phyloP scores from a whole-genome alignment of 1,140 invertebrate species.

The Trachelipus rathkii region DNA sequence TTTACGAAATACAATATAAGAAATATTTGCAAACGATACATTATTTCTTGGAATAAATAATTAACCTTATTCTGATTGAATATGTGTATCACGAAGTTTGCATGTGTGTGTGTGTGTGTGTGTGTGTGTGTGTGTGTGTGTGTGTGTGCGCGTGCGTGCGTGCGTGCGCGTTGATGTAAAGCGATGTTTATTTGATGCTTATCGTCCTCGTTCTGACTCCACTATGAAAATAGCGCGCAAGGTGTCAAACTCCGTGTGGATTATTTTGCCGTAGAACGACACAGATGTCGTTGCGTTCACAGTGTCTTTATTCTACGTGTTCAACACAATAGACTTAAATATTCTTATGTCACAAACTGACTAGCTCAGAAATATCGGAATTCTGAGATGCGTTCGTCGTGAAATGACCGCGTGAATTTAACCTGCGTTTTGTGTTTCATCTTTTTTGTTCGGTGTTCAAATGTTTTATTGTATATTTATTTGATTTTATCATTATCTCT shows the following conservation, averaged over 20 bases:
- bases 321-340: not conserved
- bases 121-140: too few relatives aligned
- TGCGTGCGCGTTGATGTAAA: too few relatives aligned
- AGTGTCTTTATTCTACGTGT: slow-evolving; percentile 10
- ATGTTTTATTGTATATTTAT: too few relatives aligned
- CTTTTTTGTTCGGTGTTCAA: too few relatives aligned
- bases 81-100: too few relatives aligned
- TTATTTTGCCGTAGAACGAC: slow-evolving; percentile 33
- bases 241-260: slow-evolving; percentile 33
- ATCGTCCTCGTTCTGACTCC: slow-evolving; percentile 34
- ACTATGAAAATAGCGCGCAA: slow-evolving; percentile 36
- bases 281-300: slow-evolving; percentile 24
- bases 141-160: too few relatives aligned
- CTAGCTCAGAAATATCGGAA: too few relatives aligned
- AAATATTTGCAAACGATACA: not conserved
- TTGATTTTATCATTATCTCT: too few relatives aligned
- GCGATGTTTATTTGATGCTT: slow-evolving; percentile 24
- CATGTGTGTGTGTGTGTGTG: too few relatives aligned
- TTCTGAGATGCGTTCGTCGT: not conserved
- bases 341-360: not conserved
- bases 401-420: not conserved
- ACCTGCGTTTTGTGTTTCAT: not conserved
- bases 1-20: not conserved
- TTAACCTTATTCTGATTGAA: too few relatives aligned
- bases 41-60: too few relatives aligned